These are phyloP conservation scores for Gymnoscopelus braueri DNA, from an alignment of 2,797 vertebrate species.

Conservation along the genomic window DNA sequence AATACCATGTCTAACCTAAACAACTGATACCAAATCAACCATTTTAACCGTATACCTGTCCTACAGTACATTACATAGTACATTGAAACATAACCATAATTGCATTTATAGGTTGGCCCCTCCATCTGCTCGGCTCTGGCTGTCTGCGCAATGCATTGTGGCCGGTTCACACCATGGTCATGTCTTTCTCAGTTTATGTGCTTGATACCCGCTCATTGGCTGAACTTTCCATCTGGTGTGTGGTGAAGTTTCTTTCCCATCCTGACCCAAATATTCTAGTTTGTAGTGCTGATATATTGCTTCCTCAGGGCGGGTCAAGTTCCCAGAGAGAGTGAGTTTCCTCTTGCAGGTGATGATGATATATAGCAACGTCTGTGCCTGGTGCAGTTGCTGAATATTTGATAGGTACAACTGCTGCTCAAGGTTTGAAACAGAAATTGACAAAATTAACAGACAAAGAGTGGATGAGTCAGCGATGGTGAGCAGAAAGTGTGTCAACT, in stretches of 20 bases:
- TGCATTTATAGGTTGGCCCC: too few species aligned
- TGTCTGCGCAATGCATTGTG: too few species aligned
- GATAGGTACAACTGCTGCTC: conserved; percentile 22
- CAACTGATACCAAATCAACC: too few species aligned
- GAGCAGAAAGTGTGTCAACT: conserved; percentile 30
- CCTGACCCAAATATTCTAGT: conserved; percentile 1
- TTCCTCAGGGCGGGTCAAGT: neutral
- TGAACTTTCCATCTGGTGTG: too few species aligned
- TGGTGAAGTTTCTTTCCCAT: too few species aligned
- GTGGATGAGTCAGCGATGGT: conserved; percentile 19
- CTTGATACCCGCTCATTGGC: neutral
- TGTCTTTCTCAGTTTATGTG: neutral
- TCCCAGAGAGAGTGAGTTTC: neutral
- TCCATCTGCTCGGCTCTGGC: too few species aligned
- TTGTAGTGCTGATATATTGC: neutral
- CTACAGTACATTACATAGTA: too few species aligned
- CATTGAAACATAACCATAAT: too few species aligned
- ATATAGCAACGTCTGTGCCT: neutral
- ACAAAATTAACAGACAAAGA: conserved; percentile 19
- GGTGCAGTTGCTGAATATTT: conserved; percentile 32
- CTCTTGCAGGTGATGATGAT: neutral
- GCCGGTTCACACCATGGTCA: too few species aligned
- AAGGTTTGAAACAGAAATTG: conserved; percentile 17
- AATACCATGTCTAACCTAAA: too few species aligned
- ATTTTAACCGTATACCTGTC: too few species aligned